Conservation (phyloP, 2,113 vertebrate species). For the Nothoprocta perdicaria region DNA sequence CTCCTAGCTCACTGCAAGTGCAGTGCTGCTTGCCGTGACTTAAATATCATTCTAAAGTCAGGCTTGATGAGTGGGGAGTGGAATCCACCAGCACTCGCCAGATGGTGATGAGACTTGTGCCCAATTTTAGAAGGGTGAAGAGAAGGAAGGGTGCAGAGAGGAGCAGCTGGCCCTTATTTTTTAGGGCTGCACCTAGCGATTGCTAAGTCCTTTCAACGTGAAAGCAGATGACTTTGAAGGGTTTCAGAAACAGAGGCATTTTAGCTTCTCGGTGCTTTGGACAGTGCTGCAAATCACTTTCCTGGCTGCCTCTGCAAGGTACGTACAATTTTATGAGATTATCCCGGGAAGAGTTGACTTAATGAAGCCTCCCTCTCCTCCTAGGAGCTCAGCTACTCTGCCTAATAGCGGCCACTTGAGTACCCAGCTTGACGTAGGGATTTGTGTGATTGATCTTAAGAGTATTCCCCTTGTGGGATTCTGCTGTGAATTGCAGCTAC, state of each 20-base stretch:
- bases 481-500: background rate
- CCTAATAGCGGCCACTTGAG: background rate
- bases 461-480: background rate
- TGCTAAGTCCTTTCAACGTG: background rate
- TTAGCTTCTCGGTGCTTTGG: background rate
- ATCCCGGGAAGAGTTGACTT: background rate
- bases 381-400: background rate
- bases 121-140: background rate
- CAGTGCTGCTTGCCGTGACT: background rate
- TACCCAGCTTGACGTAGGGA: background rate
- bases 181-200: fast-evolving
- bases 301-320: background rate
- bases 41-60: background rate
- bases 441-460: background rate
- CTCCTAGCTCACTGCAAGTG: fast-evolving
- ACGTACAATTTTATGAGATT: background rate
- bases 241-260: fast-evolving
- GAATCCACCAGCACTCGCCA: background rate
- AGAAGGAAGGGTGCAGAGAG: background rate
- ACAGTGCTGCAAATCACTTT: background rate
- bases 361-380: background rate
- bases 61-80: background rate
- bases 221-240: background rate
- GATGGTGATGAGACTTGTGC: background rate
- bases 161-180: background rate